Evolutionary conservation across 2,888 invertebrate species (phyloP).

Genomic region (Pseudococcus jackbeardsleyi): DNA sequence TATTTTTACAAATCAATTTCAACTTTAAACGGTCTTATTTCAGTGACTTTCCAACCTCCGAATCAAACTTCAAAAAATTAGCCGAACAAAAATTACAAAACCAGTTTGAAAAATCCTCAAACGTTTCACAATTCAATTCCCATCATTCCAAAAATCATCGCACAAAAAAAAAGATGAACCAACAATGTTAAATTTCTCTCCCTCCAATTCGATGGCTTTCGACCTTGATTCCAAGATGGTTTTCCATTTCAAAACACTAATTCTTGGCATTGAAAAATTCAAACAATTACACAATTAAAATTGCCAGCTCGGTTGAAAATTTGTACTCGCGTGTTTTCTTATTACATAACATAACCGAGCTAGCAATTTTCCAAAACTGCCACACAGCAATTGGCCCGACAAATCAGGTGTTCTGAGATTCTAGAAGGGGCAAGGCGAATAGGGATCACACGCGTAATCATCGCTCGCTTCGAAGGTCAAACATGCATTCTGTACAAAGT

Average conservation of each 20-base stretch:
- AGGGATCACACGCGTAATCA: background rate
- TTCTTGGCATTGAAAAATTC: conserved; percentile 8
- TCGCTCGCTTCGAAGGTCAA: background rate
- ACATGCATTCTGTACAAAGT: background rate
- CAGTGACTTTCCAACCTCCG: too few species aligned
- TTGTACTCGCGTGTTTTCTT: background rate
- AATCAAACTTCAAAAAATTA: too few species aligned
- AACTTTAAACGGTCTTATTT: too few species aligned
- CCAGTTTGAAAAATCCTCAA: too few species aligned
- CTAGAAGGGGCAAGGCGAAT: background rate
- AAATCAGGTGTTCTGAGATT: background rate
- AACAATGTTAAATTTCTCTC: background rate
- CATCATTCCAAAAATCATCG: too few species aligned
- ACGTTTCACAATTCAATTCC: too few species aligned
- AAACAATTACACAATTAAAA: background rate
- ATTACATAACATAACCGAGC: background rate
- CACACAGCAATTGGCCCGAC: background rate
- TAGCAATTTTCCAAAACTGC: conserved; percentile 14
- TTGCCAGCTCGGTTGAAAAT: background rate
- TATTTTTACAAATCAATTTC: too few species aligned
- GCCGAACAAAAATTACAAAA: too few species aligned
- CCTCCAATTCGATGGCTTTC: background rate
- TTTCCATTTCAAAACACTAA: background rate
- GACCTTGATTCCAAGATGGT: background rate
- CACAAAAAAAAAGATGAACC: background rate